Conservation (phyloP, 1,140 invertebrate genomes). For the Drosophila orosa region DNA sequence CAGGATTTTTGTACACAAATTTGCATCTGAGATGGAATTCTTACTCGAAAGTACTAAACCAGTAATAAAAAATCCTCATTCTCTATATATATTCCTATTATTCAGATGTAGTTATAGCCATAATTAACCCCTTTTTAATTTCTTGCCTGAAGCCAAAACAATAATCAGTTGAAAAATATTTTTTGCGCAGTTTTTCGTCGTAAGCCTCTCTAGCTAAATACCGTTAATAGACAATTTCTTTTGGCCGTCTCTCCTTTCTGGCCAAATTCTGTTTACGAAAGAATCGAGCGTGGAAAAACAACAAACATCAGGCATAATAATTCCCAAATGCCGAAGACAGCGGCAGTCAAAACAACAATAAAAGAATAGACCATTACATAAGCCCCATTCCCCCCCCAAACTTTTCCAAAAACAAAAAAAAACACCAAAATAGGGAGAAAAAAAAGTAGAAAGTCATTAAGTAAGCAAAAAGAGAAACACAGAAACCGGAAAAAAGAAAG, state of each 20-base stretch:
- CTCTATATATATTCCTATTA: too few relatives aligned
- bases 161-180: constrained; percentile 1
- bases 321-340: constrained; percentile 35
- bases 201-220: constrained; percentile 55
- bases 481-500: constrained; percentile 56
- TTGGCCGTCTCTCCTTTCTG: constrained; percentile 21
- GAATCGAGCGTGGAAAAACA: constrained; percentile 32
- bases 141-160: not conserved
- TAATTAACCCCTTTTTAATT: constrained; percentile 7
- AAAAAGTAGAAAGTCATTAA: constrained; percentile 50
- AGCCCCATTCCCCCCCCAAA: constrained; percentile 24
- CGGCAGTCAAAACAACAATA: constrained; percentile 38
- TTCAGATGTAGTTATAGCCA: too few relatives aligned
- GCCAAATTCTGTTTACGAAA: constrained; percentile 65
- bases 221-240: constrained; percentile 54
- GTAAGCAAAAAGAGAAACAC: constrained; percentile 47
- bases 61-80: too few relatives aligned
- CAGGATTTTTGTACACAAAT: not conserved
- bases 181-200: constrained; percentile 16
- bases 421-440: constrained; percentile 1
- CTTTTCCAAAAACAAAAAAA: constrained; percentile 6
- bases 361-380: constrained; percentile 55
- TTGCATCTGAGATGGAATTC: not conserved
- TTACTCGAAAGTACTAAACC: too few relatives aligned
- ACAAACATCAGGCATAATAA: constrained; percentile 36